These are phyloP conservation scores for Bradynema listronoti DNA, from an alignment of 1,140 invertebrate species.

Conservation along the genomic window DNA sequence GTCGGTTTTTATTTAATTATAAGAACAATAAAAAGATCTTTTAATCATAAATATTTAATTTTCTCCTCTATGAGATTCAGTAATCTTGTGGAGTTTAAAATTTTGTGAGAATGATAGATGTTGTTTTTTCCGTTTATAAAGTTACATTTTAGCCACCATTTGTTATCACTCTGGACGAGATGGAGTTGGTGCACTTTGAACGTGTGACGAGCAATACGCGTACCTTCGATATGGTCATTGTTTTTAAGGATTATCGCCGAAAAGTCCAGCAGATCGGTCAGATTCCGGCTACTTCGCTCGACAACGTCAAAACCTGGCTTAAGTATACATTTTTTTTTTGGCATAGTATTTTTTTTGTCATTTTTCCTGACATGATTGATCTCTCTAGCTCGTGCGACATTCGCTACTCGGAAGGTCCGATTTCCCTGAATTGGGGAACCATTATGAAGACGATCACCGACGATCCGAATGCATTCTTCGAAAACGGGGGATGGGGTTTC, in stretches of 20 bases:
- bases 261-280: constrained; percentile 93
- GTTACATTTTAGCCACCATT: constrained; percentile 83
- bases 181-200: constrained; percentile 97
- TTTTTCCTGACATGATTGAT: not conserved
- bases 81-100: too few relatives aligned
- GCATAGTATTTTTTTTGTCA: constrained; percentile 14
- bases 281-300: constrained; percentile 94
- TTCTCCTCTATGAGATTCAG: too few relatives aligned
- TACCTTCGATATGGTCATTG: constrained; percentile 99
- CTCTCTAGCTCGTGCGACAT: constrained; percentile 77
- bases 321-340: constrained; percentile 67
- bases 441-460: constrained; percentile 99
- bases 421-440: constrained; percentile 96
- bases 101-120: too few relatives aligned
- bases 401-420: constrained; percentile 92
- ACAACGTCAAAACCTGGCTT: constrained; percentile 98
- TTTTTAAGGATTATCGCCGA: constrained; percentile 92
- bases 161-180: constrained; percentile 91
- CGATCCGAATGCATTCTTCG: constrained; percentile 96
- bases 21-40: too few relatives aligned
- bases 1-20: constrained; percentile 62
- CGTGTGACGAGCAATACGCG: constrained; percentile 95
- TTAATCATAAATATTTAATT: too few relatives aligned
- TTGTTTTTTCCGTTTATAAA: too few relatives aligned
- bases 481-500: constrained; percentile 95